phyloP scores from a whole-genome alignment of 2,113 vertebrate species.

The Antidorcas marsupialis region DNA sequence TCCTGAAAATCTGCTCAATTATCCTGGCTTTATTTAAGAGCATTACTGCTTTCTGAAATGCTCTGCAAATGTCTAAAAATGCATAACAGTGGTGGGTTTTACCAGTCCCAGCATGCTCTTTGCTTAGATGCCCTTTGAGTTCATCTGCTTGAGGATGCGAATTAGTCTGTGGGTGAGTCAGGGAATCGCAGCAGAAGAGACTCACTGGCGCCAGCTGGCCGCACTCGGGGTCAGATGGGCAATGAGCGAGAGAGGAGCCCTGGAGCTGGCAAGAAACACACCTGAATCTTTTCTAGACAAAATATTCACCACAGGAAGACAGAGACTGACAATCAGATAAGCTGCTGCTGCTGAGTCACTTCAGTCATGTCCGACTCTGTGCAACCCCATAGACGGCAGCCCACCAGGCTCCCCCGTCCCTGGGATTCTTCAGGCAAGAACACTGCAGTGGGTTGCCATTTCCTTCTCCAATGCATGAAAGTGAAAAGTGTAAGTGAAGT shows the following conservation, averaged over 20 bases:
- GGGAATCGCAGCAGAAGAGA: background rate
- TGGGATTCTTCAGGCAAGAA: too few relatives aligned
- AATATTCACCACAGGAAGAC: background rate
- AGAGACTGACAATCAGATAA: background rate
- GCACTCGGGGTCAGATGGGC: accelerated
- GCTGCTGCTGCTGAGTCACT: too few relatives aligned
- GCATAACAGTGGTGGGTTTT: background rate
- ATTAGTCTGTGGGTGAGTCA: background rate
- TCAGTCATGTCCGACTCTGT: too few relatives aligned
- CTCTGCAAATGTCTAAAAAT: background rate
- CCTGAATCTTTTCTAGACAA: background rate
- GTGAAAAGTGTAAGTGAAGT: too few relatives aligned
- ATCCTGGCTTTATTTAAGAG: background rate
- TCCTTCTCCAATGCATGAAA: too few relatives aligned
- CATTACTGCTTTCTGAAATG: background rate
- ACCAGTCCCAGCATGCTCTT: too few relatives aligned
- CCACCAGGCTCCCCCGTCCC: too few relatives aligned
- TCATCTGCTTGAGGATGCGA: background rate
- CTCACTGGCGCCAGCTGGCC: accelerated
- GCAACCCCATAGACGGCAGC: too few relatives aligned
- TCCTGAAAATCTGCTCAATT: background rate
- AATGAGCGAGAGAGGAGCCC: background rate
- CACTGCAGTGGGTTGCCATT: too few relatives aligned
- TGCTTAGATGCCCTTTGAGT: background rate
- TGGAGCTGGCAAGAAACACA: background rate